A percentile compares a stretch with the other conserved stretches of the same genome.
These are phyloP conservation scores for Rhea americana DNA, from an alignment of 2,113 vertebrate genomes.

Conservation along the genomic window DNA sequence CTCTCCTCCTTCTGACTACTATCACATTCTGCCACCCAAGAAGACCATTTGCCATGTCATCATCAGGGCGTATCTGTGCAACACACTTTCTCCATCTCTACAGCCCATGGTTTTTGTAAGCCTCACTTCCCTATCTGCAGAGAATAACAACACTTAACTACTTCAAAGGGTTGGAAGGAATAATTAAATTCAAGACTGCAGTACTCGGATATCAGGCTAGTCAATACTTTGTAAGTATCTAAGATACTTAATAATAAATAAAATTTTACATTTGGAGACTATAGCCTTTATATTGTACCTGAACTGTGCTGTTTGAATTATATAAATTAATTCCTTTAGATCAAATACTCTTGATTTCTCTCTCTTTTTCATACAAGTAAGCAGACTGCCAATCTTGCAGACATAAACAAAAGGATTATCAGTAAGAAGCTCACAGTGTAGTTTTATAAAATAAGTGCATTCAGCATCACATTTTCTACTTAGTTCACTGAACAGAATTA, in stretches of 20 bases:
- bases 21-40: constrained; percentile 30
- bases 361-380: neutral
- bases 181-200: neutral
- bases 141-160: constrained; percentile 39
- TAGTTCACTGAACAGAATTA: neutral
- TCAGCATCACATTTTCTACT: neutral
- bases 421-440: neutral
- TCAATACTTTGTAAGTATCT: neutral
- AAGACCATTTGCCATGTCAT: constrained; percentile 39
- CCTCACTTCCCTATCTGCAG: constrained; percentile 50
- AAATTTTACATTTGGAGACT: neutral
- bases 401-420: neutral
- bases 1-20: neutral
- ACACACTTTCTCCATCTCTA: neutral
- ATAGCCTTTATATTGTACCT: neutral
- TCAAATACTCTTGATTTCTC: neutral
- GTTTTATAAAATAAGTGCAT: neutral
- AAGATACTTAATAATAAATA: neutral
- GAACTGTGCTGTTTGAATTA: neutral
- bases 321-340: neutral
- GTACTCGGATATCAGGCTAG: neutral
- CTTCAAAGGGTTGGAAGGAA: constrained; percentile 28
- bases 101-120: constrained; percentile 44
- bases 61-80: constrained; percentile 18
- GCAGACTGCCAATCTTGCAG: neutral